Conservation (phyloP, 2,797 vertebrate species). For the Telmatherina bonti region DNA sequence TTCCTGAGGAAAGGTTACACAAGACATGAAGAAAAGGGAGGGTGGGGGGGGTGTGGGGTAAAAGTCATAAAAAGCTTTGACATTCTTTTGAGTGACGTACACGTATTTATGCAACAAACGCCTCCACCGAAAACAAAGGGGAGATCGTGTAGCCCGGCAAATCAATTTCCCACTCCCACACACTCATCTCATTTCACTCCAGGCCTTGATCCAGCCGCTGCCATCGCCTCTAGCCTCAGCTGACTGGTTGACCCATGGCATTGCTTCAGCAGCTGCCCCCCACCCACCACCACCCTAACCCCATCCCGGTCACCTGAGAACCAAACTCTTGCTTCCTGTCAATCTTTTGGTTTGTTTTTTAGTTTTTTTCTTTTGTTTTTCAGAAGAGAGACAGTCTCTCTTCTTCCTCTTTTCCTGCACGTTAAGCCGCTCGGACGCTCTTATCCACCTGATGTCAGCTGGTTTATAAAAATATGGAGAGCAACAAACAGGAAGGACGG, state of each 20-base stretch:
- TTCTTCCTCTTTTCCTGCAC: slow-evolving; percentile 32
- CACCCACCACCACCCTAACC: neutral
- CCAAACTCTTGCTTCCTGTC: slow-evolving; percentile 67
- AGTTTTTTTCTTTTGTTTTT: slow-evolving; percentile 1
- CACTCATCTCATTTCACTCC: slow-evolving; percentile 63
- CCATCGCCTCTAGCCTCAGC: slow-evolving; percentile 61
- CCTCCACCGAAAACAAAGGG: slow-evolving; percentile 70
- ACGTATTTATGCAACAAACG: slow-evolving; percentile 81
- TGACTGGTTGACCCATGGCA: slow-evolving; percentile 62
- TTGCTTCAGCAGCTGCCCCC: slow-evolving; percentile 50
- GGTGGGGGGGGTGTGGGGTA: slow-evolving; percentile 25
- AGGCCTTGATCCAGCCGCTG: slow-evolving; percentile 66
- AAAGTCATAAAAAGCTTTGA: slow-evolving; percentile 75
- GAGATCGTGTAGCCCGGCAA: slow-evolving; percentile 65
- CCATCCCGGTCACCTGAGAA: slow-evolving; percentile 72
- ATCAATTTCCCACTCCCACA: slow-evolving; percentile 78
- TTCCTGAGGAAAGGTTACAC: slow-evolving; percentile 78
- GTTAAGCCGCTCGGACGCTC: slow-evolving; percentile 36
- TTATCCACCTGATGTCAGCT: slow-evolving; percentile 27
- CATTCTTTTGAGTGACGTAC: slow-evolving; percentile 81
- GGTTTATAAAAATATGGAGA: slow-evolving; percentile 17
- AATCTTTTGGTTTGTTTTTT: slow-evolving; percentile 69
- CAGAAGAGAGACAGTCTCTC: slow-evolving; percentile 39
- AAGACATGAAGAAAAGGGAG: slow-evolving; percentile 40
- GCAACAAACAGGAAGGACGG: slow-evolving; percentile 61